phyloP scores from a whole-genome alignment of 2,797 vertebrate genomes.

The Danio albolineatus region DNA sequence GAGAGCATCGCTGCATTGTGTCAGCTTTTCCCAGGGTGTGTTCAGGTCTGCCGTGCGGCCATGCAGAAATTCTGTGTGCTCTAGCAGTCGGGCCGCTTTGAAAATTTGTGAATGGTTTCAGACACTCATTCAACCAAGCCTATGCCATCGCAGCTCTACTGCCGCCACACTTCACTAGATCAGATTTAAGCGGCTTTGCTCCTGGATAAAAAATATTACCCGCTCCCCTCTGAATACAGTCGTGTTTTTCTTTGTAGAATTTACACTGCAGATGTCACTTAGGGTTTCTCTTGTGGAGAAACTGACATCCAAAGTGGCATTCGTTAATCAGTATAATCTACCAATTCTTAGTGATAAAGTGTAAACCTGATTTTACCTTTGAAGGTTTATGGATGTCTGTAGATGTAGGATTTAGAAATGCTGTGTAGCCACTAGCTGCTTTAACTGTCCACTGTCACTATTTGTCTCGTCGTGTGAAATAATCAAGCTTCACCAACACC shows the following conservation, averaged over 20 bases:
- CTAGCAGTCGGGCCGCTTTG: conserved; percentile 74
- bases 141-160: conserved; percentile 67
- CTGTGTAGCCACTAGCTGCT: conserved; percentile 10
- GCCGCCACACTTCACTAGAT: conserved; percentile 68
- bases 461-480: conserved; percentile 36
- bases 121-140: conserved; percentile 71
- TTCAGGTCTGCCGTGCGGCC: conserved; percentile 72
- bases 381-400: background rate
- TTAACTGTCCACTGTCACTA: conserved; percentile 49
- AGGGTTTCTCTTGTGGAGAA: background rate
- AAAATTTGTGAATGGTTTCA: conserved; percentile 76
- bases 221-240: conserved; percentile 68
- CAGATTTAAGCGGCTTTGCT: conserved; percentile 78
- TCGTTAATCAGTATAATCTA: background rate
- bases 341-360: background rate
- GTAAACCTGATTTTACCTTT: background rate
- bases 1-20: conserved; percentile 69
- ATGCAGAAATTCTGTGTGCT: conserved; percentile 81
- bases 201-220: conserved; percentile 62
- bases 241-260: conserved; percentile 62
- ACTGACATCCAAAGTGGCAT: background rate
- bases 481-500: conserved; percentile 30
- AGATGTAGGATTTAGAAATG: background rate
- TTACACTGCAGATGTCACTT: conserved; percentile 49
- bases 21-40: conserved; percentile 80